These are phyloP conservation scores for Plotosus lineatus DNA, from an alignment of 2,113 vertebrate genomes.

Conservation along the genomic window DNA sequence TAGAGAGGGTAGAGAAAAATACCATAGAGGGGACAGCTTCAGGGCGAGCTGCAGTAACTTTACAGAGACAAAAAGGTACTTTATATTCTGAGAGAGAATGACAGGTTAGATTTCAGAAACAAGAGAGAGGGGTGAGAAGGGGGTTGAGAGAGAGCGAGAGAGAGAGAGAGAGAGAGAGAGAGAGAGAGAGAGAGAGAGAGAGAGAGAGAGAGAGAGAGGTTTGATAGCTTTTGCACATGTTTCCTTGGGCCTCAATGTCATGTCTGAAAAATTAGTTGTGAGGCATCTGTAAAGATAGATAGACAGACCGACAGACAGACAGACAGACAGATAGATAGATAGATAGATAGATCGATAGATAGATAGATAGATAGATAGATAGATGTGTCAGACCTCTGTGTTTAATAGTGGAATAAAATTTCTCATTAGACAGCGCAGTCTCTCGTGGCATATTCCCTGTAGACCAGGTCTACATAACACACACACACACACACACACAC, in stretches of 20 bases:
- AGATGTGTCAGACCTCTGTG: conserved; percentile 16
- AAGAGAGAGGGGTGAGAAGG: not conserved
- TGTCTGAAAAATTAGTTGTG: not conserved
- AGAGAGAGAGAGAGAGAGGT: not conserved
- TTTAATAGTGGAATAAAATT: conserved; percentile 41
- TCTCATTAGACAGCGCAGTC: conserved; percentile 29
- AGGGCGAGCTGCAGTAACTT: too few species aligned
- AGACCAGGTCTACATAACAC: conserved; percentile 20
- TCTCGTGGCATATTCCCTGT: conserved; percentile 26
- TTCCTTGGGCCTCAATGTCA: too few species aligned
- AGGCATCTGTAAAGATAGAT: not conserved
- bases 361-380: not conserved
- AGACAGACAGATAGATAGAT: not conserved
- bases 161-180: not conserved
- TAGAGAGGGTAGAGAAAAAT: too few species aligned
- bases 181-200: not conserved
- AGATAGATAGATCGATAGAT: not conserved
- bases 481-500: conserved; percentile 34
- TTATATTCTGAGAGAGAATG: not conserved
- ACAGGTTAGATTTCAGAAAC: too few species aligned
- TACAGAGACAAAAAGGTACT: too few species aligned
- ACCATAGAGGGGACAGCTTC: too few species aligned
- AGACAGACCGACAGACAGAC: not conserved
- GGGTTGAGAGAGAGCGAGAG: not conserved
- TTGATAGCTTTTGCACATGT: not conserved